A percentile compares a stretch with the other conserved stretches of the same genome.
Evolutionary conservation across 2,888 invertebrate genomes (phyloP).

Genomic region (Lasioglossum oenotherae): DNA sequence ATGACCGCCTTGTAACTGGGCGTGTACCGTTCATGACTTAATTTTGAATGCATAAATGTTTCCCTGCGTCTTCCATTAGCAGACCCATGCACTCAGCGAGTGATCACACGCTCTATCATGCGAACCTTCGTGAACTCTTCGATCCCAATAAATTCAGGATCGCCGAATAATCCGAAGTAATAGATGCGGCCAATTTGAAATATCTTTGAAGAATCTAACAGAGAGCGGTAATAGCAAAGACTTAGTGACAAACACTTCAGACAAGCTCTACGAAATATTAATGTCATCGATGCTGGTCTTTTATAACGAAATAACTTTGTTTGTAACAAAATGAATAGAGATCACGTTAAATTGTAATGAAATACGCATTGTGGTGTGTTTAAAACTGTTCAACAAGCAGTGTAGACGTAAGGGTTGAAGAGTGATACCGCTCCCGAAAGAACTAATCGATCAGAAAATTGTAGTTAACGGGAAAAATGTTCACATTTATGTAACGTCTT

Average conservation of each 20-base stretch:
- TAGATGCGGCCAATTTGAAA: neutral
- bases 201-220: neutral
- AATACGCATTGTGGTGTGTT: no score
- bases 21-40: constrained; percentile 20
- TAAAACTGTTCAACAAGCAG: no score
- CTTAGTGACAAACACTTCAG: neutral
- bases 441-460: no score
- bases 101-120: neutral
- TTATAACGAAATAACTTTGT: no score
- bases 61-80: neutral
- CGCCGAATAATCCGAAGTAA: neutral
- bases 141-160: neutral
- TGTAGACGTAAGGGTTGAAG: no score
- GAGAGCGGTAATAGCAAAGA: neutral
- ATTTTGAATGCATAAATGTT: constrained; percentile 16
- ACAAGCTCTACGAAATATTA: neutral
- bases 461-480: neutral
- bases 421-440: no score
- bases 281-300: neutral
- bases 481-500: neutral
- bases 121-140: neutral
- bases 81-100: neutral
- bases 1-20: constrained; percentile 11
- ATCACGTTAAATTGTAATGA: no score
- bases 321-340: no score